Conservation (phyloP, 37 sponge, comb jelly and placozoan genomes). For the Oopsacas minuta region DNA sequence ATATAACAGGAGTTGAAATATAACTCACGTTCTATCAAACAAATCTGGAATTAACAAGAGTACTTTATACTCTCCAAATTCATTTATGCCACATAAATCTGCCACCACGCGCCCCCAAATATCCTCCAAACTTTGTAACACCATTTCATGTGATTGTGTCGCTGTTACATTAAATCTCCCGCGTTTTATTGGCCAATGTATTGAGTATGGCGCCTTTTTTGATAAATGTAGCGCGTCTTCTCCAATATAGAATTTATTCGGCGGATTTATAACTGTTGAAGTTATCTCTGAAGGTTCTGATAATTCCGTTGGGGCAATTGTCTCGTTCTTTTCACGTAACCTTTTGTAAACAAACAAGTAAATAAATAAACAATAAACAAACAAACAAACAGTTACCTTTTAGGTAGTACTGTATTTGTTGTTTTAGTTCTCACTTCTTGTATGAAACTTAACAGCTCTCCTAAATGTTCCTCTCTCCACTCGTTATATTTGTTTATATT, state of each 20-base stretch:
- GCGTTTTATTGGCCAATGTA: conserved; percentile 42
- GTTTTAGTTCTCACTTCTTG: not conserved
- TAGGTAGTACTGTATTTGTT: not conserved
- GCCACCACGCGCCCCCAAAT: conserved; percentile 66
- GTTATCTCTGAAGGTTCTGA: not conserved
- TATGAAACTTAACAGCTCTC: not conserved
- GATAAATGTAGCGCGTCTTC: conserved; percentile 7
- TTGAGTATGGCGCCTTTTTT: not conserved
- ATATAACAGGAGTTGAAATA: too few relatives aligned
- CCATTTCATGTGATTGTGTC: conserved; percentile 15
- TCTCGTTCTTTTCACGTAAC: not conserved
- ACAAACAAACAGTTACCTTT: not conserved
- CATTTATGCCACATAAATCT: conserved; percentile 41
- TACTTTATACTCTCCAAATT: conserved; percentile 53
- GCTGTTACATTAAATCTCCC: conserved; percentile 36
- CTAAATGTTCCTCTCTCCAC: not conserved
- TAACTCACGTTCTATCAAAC: conserved; percentile 31
- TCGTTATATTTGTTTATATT: not conserved
- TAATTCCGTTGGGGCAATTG: not conserved
- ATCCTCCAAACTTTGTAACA: conserved; percentile 54
- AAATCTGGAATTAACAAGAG: conserved; percentile 56
- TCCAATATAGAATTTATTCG: not conserved
- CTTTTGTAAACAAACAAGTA: not conserved
- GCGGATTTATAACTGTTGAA: not conserved
- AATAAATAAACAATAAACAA: not conserved